A percentile compares a stretch with the other conserved stretches of the same genome.
These are phyloP conservation scores for Rhodophaea formosa DNA, from an alignment of 2,888 invertebrate genomes.

Conservation along the genomic window DNA sequence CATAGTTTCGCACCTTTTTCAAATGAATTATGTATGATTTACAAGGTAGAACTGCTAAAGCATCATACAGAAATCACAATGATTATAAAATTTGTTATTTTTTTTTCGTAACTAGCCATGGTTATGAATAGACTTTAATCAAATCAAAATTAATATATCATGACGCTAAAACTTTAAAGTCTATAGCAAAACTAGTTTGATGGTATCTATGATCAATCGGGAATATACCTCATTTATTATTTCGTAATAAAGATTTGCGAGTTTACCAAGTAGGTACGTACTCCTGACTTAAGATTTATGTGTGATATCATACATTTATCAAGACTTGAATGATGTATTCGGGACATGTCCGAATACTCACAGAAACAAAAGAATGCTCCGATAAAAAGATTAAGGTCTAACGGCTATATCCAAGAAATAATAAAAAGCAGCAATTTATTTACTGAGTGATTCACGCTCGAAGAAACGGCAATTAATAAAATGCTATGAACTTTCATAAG, in stretches of 20 bases:
- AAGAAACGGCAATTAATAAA: not conserved
- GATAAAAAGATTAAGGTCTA: not conserved
- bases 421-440: not conserved
- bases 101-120: no score
- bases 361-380: not conserved
- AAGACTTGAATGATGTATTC: not conserved
- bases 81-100: no score
- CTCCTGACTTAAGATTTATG: not conserved
- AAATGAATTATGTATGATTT: not conserved
- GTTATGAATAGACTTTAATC: no score
- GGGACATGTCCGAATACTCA: conserved; percentile 3
- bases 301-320: not conserved
- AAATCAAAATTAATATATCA: no score
- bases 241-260: no score
- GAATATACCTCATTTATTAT: no score
- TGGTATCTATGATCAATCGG: no score
- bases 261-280: no score
- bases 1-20: not conserved
- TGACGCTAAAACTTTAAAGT: no score
- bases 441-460: not conserved
- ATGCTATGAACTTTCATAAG: not conserved
- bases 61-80: no score
- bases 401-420: not conserved
- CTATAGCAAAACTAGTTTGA: no score
- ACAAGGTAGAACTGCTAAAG: no score